Conservation (phyloP, 2,113 vertebrate genomes). For the Himantopus leucocephalus region DNA sequence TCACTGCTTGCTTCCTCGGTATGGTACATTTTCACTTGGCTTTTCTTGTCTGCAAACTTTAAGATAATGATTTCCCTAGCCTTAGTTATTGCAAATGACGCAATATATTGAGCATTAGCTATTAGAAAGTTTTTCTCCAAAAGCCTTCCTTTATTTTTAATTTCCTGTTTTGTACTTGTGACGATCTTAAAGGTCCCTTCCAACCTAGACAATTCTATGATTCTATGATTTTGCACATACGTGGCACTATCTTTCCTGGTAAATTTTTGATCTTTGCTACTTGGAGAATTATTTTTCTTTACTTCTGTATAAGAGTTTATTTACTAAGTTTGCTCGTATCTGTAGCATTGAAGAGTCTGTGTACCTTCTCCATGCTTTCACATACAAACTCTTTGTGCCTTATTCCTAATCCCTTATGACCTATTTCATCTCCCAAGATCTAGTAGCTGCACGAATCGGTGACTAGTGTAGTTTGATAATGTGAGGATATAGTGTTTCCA, state of each 20-base stretch:
- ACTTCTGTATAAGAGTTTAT: background rate
- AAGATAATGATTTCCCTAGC: background rate
- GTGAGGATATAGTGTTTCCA: background rate
- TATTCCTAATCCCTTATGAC: background rate
- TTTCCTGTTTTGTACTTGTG: background rate
- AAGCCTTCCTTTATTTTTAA: background rate
- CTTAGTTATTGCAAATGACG: background rate
- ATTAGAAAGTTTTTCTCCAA: background rate
- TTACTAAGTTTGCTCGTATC: background rate
- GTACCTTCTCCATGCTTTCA: background rate
- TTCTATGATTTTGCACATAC: background rate
- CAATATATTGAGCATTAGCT: background rate
- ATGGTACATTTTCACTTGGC: background rate
- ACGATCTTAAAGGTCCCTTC: too few relatives aligned
- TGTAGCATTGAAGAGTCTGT: background rate
- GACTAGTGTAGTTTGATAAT: rapidly evolving
- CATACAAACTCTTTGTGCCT: background rate
- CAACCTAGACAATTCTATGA: too few relatives aligned
- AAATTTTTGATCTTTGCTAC: background rate
- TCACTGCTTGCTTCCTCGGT: background rate
- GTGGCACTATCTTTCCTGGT: background rate
- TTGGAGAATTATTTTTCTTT: background rate
- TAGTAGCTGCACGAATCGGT: background rate
- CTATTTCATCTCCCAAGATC: background rate
- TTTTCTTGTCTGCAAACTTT: background rate